Evolutionary conservation across 1,140 invertebrate species (phyloP).

Genomic region (Helicoverpa armigera): DNA sequence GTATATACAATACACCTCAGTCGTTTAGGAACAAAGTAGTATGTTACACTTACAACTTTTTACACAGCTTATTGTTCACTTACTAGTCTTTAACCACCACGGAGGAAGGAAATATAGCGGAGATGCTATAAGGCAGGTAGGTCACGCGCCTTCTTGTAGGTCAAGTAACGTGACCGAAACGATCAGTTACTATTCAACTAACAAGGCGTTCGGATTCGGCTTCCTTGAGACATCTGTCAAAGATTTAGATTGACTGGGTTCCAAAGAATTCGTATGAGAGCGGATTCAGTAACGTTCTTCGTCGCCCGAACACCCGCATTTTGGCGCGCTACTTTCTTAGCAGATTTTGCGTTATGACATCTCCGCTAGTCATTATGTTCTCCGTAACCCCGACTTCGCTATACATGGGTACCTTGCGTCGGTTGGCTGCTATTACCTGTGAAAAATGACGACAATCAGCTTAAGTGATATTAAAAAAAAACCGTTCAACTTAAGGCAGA

Average conservation of each 20-base stretch:
- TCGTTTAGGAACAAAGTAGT: conserved; percentile 48
- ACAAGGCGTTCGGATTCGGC: too few relatives aligned
- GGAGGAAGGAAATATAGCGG: too few relatives aligned
- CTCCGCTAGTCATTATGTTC: conserved; percentile 47
- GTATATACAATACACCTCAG: conserved; percentile 50
- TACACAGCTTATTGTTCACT: too few relatives aligned
- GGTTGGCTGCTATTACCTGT: conserved; percentile 73
- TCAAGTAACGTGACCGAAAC: too few relatives aligned
- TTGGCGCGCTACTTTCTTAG: too few relatives aligned
- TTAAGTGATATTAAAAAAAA: conserved; percentile 54
- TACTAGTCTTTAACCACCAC: too few relatives aligned
- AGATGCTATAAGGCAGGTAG: too few relatives aligned
- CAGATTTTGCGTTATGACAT: neutral
- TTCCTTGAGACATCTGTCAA: neutral
- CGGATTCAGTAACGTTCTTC: too few relatives aligned
- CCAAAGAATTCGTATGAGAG: too few relatives aligned
- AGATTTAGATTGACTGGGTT: neutral
- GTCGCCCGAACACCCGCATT: too few relatives aligned
- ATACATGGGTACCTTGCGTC: conserved; percentile 77
- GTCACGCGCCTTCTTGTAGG: too few relatives aligned
- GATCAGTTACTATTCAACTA: too few relatives aligned
- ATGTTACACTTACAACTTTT: conserved; percentile 38
- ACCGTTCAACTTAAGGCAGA: conserved; percentile 27
- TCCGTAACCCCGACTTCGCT: conserved; percentile 54
- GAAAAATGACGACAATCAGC: conserved; percentile 58